Evolutionary conservation across 1,140 invertebrate genomes (phyloP).

Genomic region (Diorhabda carinulata): DNA sequence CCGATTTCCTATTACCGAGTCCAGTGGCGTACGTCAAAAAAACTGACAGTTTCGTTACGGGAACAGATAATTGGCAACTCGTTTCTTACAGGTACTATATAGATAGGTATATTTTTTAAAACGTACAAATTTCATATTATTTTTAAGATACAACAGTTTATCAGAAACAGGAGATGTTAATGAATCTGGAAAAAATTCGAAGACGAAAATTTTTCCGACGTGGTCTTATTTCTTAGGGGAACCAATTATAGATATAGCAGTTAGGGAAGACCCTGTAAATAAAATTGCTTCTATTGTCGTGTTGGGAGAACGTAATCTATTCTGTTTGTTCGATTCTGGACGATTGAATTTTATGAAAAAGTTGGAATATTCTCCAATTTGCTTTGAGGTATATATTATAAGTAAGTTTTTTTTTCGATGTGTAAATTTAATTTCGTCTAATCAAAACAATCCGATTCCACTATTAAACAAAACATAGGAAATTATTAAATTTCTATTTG

Average conservation of each 20-base stretch:
- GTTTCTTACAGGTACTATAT: slow-evolving; percentile 71
- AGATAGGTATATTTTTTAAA: not conserved
- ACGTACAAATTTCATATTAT: not conserved
- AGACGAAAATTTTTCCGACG: slow-evolving; percentile 60
- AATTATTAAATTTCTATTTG: not conserved
- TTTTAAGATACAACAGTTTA: slow-evolving; percentile 60
- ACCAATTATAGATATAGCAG: slow-evolving; percentile 61
- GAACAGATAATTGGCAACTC: slow-evolving; percentile 68
- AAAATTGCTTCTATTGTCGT: slow-evolving; percentile 55
- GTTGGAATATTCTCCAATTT: slow-evolving; percentile 74
- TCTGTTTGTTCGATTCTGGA: slow-evolving; percentile 71
- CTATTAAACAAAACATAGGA: not conserved
- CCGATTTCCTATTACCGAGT: slow-evolving; percentile 72
- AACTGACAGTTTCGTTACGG: slow-evolving; percentile 76
- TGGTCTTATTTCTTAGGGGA: slow-evolving; percentile 79
- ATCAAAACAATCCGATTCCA: not conserved
- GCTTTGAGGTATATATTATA: slow-evolving; percentile 67
- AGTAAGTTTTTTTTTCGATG: slow-evolving; percentile 48
- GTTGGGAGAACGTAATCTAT: slow-evolving; percentile 70
- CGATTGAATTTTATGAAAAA: slow-evolving; percentile 72
- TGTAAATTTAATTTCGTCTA: not conserved
- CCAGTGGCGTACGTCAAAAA: slow-evolving; percentile 71
- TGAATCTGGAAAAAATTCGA: slow-evolving; percentile 49
- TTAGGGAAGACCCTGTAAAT: slow-evolving; percentile 50
- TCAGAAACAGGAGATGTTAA: slow-evolving; percentile 55